Conservation (phyloP, 2,888 invertebrate species). For the Melanostoma scalare region DNA sequence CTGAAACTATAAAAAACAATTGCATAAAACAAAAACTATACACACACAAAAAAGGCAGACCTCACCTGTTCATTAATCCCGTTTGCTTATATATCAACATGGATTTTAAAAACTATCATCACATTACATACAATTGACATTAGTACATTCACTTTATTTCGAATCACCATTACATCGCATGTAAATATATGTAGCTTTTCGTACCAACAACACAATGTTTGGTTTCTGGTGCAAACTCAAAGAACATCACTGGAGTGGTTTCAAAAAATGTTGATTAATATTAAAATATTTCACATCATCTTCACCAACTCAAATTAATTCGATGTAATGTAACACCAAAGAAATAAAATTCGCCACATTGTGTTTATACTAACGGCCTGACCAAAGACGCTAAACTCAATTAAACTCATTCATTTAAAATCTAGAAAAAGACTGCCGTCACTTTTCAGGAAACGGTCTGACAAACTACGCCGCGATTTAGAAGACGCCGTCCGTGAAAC, state of each 20-base stretch:
- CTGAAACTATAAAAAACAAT: no score
- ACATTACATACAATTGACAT: constrained; percentile 27
- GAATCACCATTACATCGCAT: constrained; percentile 42
- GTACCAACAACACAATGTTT: neutral
- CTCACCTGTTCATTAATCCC: constrained; percentile 12
- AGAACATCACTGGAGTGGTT: constrained; percentile 3
- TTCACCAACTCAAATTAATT: constrained; percentile 53
- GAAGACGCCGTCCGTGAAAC: constrained; percentile 93
- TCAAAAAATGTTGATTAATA: neutral
- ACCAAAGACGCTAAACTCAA: constrained; percentile 75
- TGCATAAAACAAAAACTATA: neutral
- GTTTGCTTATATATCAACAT: constrained; percentile 15
- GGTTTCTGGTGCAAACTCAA: constrained; percentile 44
- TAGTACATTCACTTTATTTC: neutral
- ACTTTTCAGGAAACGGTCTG: constrained; percentile 90
- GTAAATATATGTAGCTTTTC: constrained; percentile 29
- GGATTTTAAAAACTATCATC: constrained; percentile 14
- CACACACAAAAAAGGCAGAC: constrained; percentile 38
- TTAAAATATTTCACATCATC: neutral
- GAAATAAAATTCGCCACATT: constrained; percentile 65
- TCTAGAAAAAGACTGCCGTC: constrained; percentile 83
- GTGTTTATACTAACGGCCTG: constrained; percentile 74
- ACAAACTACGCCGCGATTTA: constrained; percentile 93
- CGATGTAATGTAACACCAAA: constrained; percentile 50
- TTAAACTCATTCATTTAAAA: constrained; percentile 77